These are phyloP conservation scores for Hipposideros armiger DNA, from an alignment of 2,113 vertebrate genomes.

Conservation along the genomic window DNA sequence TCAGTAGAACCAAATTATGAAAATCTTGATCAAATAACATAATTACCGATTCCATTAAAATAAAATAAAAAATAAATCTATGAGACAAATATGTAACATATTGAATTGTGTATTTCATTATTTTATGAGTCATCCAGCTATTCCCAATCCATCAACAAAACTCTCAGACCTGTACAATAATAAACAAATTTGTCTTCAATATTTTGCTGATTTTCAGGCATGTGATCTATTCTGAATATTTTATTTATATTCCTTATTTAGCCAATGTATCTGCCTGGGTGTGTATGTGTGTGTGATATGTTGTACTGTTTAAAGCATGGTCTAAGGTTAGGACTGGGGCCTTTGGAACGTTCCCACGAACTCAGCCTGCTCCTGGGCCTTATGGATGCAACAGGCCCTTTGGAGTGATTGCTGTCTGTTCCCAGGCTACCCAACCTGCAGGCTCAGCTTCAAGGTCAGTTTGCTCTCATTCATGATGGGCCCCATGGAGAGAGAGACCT, in stretches of 20 bases:
- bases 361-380: neutral
- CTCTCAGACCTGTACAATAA: neutral
- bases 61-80: slow-evolving; percentile 27
- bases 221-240: too few relatives aligned
- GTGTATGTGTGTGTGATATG: neutral
- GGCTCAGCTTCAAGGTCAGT: neutral
- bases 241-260: neutral
- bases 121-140: neutral
- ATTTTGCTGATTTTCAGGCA: neutral
- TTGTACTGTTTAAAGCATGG: neutral
- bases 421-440: too few relatives aligned
- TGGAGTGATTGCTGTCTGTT: too few relatives aligned
- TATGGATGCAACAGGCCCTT: neutral
- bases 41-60: neutral
- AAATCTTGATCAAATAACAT: neutral
- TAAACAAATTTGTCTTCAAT: neutral
- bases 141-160: neutral
- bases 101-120: neutral
- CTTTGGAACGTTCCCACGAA: neutral
- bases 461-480: neutral
- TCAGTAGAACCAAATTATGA: neutral
- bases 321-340: neutral
- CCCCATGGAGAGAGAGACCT: neutral
- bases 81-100: neutral
- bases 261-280: neutral